Base-by-base conservation (phyloP, 2,888 invertebrate species). In the Norana najaformis region DNA sequence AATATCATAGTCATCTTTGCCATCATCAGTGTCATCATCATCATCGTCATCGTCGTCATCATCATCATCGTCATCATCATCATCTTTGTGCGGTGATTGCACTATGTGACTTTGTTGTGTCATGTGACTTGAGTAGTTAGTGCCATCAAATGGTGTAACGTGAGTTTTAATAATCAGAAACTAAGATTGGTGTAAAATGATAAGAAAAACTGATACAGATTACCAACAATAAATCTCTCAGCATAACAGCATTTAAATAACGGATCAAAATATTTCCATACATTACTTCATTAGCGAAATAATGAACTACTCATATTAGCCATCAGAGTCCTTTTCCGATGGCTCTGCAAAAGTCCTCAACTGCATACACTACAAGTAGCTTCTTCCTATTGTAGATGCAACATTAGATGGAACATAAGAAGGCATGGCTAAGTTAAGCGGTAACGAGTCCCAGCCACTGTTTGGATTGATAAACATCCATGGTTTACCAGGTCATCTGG, bases 21-120 rank as follows among this genome's bases (percentile, higher is more conserved):
- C 41, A 88, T 88, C 41, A 88, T 88, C 41, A 88, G 36, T 14
- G 16, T 88, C 3, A 41, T 88, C 16, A 23, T 3, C 34, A 2
- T 16, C 88, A 88, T 37, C 37, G 35, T 38, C 18, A n/a, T 88
- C 89, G 38, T 88, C 37, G 20, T 0, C 20, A 36, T 88, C 16
- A 88, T 88, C 41, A 88, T 39, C 89, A 88, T 35, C 16, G 20
- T 5, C 89, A 88, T 36, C 41, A 88, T 88, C 8, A 88, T 88
- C 5, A 88, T 39, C 89, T 11, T 8, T 69, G 13, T n/a, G 8
- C n/a, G 3, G n/a, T 30, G 8, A n/a, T n/a, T n/a, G 11, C n/a
- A 23, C 30, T 53, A 53, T 1, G 69, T 69, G 69, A 69, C 69
- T 69, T n/a, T n/a, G 11, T 69, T 69, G 69, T 69, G n/a, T n/a